phyloP scores from a whole-genome alignment of 2,797 vertebrate genomes.

The Leucoraja ocellata region DNA sequence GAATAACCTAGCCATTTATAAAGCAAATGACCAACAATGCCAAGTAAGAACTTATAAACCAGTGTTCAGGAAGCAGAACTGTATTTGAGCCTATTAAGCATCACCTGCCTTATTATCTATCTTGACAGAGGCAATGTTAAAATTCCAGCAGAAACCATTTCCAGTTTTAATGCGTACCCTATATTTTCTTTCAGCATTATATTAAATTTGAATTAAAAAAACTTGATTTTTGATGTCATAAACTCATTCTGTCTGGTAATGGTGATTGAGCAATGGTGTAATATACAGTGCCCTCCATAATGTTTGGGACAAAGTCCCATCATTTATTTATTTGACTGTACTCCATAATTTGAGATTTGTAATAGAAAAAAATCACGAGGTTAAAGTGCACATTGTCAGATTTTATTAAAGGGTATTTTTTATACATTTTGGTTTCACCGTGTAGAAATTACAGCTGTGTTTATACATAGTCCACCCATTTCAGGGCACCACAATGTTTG shows the following conservation, averaged over 20 bases:
- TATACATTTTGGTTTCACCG: too few relatives aligned
- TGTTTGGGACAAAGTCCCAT: too few relatives aligned
- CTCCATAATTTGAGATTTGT: too few relatives aligned
- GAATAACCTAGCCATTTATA: neutral
- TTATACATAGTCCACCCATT: too few relatives aligned
- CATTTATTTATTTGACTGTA: too few relatives aligned
- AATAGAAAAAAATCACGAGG: too few relatives aligned
- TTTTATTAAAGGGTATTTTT: too few relatives aligned
- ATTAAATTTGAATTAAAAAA: slow-evolving; percentile 24
- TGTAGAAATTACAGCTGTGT: too few relatives aligned
- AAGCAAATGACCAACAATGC: neutral
- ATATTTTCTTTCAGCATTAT: slow-evolving; percentile 6
- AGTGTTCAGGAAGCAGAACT: neutral
- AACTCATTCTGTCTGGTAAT: neutral
- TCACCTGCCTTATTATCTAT: neutral
- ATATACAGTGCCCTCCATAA: neutral
- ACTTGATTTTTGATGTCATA: slow-evolving; percentile 15
- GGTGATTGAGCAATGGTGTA: neutral
- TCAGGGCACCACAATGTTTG: too few relatives aligned
- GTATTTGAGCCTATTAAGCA: neutral
- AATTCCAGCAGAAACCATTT: neutral
- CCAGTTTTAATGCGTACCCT: neutral
- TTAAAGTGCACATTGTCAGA: too few relatives aligned
- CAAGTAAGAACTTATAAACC: neutral
- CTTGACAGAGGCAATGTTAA: neutral